Percentiles rank a stretch among this genome's conserved stretches.
Evolutionary conservation across 2,888 invertebrate genomes (phyloP).

Genomic region (Hedya salicella): DNA sequence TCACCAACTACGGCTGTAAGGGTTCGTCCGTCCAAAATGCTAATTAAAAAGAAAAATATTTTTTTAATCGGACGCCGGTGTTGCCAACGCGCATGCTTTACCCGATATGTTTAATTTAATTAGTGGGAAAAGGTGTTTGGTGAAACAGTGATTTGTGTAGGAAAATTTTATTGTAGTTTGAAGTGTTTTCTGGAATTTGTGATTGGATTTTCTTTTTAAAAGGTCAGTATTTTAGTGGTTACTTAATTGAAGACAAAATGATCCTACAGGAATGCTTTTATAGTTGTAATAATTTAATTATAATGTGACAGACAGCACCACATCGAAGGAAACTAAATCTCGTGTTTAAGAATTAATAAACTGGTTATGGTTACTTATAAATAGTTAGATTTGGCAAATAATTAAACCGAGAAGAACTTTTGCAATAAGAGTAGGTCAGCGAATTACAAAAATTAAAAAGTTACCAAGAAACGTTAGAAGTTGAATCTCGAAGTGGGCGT

Average conservation of each 20-base stretch:
- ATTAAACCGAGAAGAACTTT: not conserved
- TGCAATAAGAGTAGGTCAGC: too few species aligned
- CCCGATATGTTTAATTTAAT: constrained; percentile 76
- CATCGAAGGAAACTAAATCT: constrained; percentile 3
- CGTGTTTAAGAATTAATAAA: not conserved
- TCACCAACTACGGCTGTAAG: constrained; percentile 72
- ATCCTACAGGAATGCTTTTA: not conserved
- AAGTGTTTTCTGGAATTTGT: constrained; percentile 53
- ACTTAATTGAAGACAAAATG: not conserved
- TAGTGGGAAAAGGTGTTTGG: constrained; percentile 68
- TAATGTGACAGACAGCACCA: constrained; percentile 31
- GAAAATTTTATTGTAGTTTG: constrained; percentile 53
- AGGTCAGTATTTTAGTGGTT: constrained; percentile 56
- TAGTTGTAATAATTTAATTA: constrained; percentile 48
- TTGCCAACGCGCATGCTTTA: constrained; percentile 74
- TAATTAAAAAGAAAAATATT: constrained; percentile 48
- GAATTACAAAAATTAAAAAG: too few species aligned
- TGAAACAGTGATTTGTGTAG: constrained; percentile 74
- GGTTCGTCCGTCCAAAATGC: constrained; percentile 64
- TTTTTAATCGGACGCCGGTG: constrained; percentile 56
- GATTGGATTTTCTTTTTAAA: constrained; percentile 55
- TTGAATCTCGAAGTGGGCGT: too few species aligned
- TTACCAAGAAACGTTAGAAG: too few species aligned
- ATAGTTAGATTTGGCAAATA: not conserved
- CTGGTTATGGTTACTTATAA: not conserved